phyloP scores from a whole-genome alignment of 2,797 vertebrate species.

The Thaleichthys pacificus region DNA sequence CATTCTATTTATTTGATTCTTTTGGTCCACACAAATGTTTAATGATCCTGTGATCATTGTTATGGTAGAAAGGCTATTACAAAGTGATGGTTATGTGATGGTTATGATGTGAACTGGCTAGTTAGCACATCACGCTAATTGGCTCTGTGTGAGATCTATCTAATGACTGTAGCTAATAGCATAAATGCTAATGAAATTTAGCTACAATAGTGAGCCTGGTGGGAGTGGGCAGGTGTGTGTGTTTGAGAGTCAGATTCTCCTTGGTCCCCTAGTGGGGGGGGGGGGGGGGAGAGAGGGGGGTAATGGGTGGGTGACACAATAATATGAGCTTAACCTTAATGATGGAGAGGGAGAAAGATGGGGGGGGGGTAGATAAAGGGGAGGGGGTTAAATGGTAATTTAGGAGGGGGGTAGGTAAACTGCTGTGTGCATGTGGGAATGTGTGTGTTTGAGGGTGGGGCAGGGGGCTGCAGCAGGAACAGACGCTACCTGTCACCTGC shows the following conservation, averaged over 20 bases:
- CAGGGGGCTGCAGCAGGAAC: slow-evolving; percentile 59
- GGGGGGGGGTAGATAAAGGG: slow-evolving; percentile 41
- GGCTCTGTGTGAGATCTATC: neutral
- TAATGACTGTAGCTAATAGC: neutral
- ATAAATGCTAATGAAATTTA: neutral
- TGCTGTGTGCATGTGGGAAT: slow-evolving; percentile 44
- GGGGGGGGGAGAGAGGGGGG: slow-evolving; percentile 59
- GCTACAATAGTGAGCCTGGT: neutral
- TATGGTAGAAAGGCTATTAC: slow-evolving; percentile 35
- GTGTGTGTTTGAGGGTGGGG: slow-evolving; percentile 27
- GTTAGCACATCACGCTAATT: neutral
- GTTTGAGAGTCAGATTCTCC: slow-evolving; percentile 54
- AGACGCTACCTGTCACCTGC: slow-evolving; percentile 54
- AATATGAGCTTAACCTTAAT: slow-evolving; percentile 58
- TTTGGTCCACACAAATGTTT: too few species aligned
- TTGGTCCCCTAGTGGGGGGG: slow-evolving; percentile 61
- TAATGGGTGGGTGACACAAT: slow-evolving; percentile 49
- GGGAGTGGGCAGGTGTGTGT: neutral
- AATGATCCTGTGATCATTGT: slow-evolving; percentile 35
- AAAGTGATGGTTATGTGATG: slow-evolving; percentile 42
- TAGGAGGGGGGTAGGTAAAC: slow-evolving; percentile 52
- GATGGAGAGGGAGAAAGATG: slow-evolving; percentile 48
- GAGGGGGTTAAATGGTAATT: slow-evolving; percentile 50
- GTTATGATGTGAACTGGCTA: slow-evolving; percentile 15
- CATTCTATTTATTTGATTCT: too few species aligned